These are phyloP conservation scores for Leptinotarsa rubiginosa DNA, from an alignment of 2,888 invertebrate genomes.

Conservation along the genomic window DNA sequence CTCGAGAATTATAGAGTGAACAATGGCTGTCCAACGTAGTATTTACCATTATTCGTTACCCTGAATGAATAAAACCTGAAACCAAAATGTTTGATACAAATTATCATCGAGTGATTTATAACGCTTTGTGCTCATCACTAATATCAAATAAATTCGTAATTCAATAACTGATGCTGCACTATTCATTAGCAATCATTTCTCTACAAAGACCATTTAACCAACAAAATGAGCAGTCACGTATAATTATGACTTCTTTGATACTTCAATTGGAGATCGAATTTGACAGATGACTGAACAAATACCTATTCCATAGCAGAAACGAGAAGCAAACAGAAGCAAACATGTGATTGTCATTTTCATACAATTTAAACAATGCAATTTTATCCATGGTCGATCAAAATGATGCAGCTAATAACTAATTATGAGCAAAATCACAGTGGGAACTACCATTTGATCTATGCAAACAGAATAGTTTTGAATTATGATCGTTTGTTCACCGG, in stretches of 20 bases:
- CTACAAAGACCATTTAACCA: neutral
- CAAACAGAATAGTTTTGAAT: constrained; percentile 36
- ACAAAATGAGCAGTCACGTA: constrained; percentile 15
- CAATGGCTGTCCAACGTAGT: too few species aligned
- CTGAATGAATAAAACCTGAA: too few species aligned
- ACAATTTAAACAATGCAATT: constrained; percentile 51
- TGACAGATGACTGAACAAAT: constrained; percentile 53
- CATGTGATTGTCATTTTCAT: constrained; percentile 44
- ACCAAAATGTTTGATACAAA: neutral
- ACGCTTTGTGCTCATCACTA: constrained; percentile 14
- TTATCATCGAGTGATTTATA: neutral
- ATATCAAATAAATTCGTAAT: constrained; percentile 1
- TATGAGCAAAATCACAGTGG: constrained; percentile 40
- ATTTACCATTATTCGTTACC: too few species aligned
- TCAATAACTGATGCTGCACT: constrained; percentile 15
- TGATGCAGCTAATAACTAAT: constrained; percentile 45
- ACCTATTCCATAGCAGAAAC: constrained; percentile 45
- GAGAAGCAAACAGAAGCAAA: constrained; percentile 26
- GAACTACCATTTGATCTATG: constrained; percentile 21
- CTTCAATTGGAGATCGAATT: constrained; percentile 44
- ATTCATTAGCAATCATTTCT: constrained; percentile 13
- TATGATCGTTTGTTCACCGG: constrained; percentile 31
- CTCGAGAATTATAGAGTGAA: too few species aligned
- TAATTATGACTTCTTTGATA: constrained; percentile 49
- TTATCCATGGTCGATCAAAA: constrained; percentile 52